Evolutionary conservation across 2,888 invertebrate genomes (phyloP), one percentile per base, ranked within the genome.

Genomic region (Dryomyza anilis): DNA sequence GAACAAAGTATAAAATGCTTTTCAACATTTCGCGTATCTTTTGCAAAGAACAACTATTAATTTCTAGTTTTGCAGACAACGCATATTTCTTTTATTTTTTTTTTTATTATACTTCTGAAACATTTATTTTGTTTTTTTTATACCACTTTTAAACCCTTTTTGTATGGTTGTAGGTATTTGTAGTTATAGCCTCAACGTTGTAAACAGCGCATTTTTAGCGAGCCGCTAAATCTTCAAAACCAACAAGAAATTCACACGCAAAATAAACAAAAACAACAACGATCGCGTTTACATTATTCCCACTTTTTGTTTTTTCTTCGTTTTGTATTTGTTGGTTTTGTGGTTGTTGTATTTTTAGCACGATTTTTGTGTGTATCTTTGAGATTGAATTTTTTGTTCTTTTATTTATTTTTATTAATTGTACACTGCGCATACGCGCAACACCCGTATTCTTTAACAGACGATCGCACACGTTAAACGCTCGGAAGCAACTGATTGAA

Each of bases 341-440:
- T 61, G 30, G 39, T 8, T 52, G 39, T 50, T 46, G 25, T 14
- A 12, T 58, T 21, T 10, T 7, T 27, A 36, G 6, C 27, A 61
- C 30, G 29, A 52, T 23, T 52, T 50, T 50, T 52, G 52, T 61
- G 52, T 61, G 52, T 61, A 61, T 52, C 61, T 61, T 61, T 52
- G 46, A 61, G 45, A 52, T 39, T 55, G 33, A 33, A 33, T 55
- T 30, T 50, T 50, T 30, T 8, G 14, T 30, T 52, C 33, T 45
- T 58, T 25, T 52, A 16, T 52, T 59, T 59, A 19, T 59, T 45
- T 21, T 48, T 29, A 23, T 58, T 48, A 29, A 14, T 36, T 52
- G 43, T 52, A 39, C 52, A 61, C 61, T 25, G 16, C 27, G 25
- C 29, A 16, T 25, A 25, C 29, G 52, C 43, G 36, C 43, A 58